Conservation (phyloP, 2,888 invertebrate genomes). For the Agrilus biguttatus region DNA sequence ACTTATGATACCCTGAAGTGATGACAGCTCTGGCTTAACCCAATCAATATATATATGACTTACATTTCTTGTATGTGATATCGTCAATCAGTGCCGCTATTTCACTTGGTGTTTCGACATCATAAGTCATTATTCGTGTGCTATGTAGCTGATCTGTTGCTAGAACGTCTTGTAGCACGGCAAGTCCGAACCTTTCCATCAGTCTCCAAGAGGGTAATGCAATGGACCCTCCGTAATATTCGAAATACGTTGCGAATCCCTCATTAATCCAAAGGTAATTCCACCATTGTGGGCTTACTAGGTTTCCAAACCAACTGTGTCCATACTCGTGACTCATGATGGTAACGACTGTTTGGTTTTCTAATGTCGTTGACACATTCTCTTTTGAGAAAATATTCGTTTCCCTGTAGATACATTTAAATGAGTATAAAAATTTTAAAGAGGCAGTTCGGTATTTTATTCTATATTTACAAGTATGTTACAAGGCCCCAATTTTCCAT, state of each 20-base stretch:
- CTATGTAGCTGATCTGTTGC: slow-evolving; percentile 35
- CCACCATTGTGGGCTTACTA: slow-evolving; percentile 51
- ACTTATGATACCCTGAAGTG: no score
- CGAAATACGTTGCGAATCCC: slow-evolving; percentile 50
- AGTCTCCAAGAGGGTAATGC: slow-evolving; percentile 7
- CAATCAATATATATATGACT: no score
- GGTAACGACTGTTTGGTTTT: slow-evolving; percentile 34
- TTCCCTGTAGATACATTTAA: slow-evolving; percentile 28
- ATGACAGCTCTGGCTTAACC: no score
- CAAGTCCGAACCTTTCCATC: slow-evolving; percentile 7
- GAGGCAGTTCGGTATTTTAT: background rate
- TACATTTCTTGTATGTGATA: no score
- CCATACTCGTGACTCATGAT: slow-evolving; percentile 49
- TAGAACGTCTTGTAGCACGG: slow-evolving; percentile 36
- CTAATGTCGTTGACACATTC: slow-evolving; percentile 26
- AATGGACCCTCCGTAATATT: slow-evolving; percentile 30
- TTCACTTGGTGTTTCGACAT: slow-evolving; percentile 39
- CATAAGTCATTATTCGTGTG: slow-evolving; percentile 37
- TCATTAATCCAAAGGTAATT: slow-evolving; percentile 50
- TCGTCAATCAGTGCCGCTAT: slow-evolving; percentile 45
- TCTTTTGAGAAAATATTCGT: slow-evolving; percentile 40
- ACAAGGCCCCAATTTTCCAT: slow-evolving; percentile 94
- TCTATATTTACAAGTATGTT: slow-evolving; percentile 44
- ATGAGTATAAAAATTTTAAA: background rate
- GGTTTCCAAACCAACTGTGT: slow-evolving; percentile 58